Evolutionary conservation across 2,797 vertebrate species (phyloP), one percentile per base, ranked within the genome.

Genomic region (Botia almorhae): DNA sequence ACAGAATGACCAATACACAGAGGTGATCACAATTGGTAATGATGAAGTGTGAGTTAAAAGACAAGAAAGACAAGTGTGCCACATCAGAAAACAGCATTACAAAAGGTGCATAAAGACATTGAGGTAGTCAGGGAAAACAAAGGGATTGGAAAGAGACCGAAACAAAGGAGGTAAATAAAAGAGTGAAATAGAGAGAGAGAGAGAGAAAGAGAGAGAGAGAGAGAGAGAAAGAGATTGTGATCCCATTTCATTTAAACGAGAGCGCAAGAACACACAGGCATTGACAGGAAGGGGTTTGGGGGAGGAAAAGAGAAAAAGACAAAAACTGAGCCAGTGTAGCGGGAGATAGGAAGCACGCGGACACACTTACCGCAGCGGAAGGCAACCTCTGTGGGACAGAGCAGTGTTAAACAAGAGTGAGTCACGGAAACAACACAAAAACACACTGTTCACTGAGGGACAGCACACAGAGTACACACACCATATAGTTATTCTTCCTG

Each of bases 301-400:
- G 53, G 77, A 80, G 64, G 76, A 80, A 84, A 86, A 69, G 85
- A 74, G 80, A 86, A 46, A 83, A 81, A 76, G 84, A 83, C 77
- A 77, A 78, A 81, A 84, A 85, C 72, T 86, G 75, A 80, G 84
- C 86, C 74, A 75, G 81, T 79, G 74, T 60, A 82, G 39, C 69
- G 68, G 55, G 65, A 51, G 55, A 81, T 48, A 72, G 60, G 7
- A 73, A 75, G 77, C 77, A 72, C 84, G 74, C 78, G 79, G 76
- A 72, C 75, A 91, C 90, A 94, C 91, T 92, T 92, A 93, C 93
- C 92, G 88, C 89, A 82, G 88, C 86, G 88, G 87, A 87, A 81
- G 82, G 88, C 87, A 90, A 88, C 90, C 91, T 92, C 91, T 92
- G 91, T 89, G 90, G 89, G 83, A 88, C 89, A 93, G 91, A 92